Evolutionary conservation across 2,113 vertebrate genomes (phyloP).

Genomic region (Otus sunia): DNA sequence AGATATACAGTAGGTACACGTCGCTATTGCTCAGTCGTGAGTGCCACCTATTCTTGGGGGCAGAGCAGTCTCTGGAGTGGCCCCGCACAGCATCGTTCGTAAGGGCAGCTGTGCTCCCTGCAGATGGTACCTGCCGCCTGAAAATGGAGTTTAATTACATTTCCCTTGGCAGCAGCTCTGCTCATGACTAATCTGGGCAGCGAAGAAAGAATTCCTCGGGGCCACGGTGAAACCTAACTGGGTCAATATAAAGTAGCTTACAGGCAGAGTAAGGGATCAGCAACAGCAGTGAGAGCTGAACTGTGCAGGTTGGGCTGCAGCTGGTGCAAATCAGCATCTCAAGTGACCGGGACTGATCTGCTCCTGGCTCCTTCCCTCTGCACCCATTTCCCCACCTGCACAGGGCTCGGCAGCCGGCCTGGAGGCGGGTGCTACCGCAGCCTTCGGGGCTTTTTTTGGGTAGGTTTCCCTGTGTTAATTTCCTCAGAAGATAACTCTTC

Average conservation of each 20-base stretch:
- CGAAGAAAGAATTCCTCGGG: neutral
- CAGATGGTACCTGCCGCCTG: neutral
- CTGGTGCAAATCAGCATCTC: neutral
- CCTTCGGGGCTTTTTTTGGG: neutral
- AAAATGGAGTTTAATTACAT: neutral
- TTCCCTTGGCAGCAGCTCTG: slow-evolving; percentile 21
- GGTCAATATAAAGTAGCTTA: slow-evolving; percentile 19
- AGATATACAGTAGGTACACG: slow-evolving; percentile 35
- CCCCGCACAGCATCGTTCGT: neutral
- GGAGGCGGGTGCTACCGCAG: neutral
- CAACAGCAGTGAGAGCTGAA: neutral
- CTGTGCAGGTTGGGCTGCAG: neutral
- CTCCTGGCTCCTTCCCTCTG: neutral
- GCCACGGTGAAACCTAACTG: neutral
- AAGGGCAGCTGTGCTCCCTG: slow-evolving; percentile 37
- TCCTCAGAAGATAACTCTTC: neutral
- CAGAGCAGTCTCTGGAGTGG: neutral
- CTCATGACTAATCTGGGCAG: neutral
- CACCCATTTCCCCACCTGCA: neutral
- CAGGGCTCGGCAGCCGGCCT: neutral
- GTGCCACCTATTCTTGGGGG: slow-evolving; percentile 16
- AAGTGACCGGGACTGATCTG: neutral
- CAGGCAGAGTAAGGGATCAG: neutral
- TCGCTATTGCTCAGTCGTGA: slow-evolving; percentile 63
- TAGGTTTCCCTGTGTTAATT: neutral